Percentiles rank a stretch among this genome's conserved stretches.
Evolutionary conservation across 2,888 invertebrate genomes (phyloP).

Genomic region (Marronus borbonicus): DNA sequence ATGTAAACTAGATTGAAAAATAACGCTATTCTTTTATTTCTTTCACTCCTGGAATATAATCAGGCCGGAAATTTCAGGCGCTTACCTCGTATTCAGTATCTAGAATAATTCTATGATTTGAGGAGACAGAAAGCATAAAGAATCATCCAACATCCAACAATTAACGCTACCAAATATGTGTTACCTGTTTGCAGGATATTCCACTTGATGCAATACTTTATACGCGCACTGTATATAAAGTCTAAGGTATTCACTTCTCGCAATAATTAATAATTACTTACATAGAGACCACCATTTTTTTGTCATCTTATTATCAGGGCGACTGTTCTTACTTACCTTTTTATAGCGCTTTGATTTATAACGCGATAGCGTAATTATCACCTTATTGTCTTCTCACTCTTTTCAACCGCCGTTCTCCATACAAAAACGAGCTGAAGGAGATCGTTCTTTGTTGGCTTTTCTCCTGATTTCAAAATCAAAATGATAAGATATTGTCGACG

Average conservation of each 20-base stretch:
- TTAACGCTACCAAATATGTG: no score
- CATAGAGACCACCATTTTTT: slow-evolving; percentile 2
- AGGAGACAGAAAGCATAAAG: no score
- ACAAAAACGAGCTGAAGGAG: background rate
- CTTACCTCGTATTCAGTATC: no score
- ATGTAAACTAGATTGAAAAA: no score
- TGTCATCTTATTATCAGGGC: slow-evolving; percentile 20
- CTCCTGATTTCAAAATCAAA: slow-evolving; percentile 34
- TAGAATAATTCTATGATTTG: no score
- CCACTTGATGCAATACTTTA: no score
- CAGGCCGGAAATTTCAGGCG: no score
- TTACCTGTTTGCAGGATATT: no score
- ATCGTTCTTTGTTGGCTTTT: slow-evolving; percentile 2
- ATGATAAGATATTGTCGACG: slow-evolving; percentile 31
- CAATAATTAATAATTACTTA: slow-evolving; percentile 10
- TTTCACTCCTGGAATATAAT: no score
- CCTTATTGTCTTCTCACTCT: background rate
- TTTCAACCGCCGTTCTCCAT: background rate
- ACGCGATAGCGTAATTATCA: background rate
- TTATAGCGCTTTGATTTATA: slow-evolving; percentile 11
- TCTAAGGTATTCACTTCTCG: background rate
- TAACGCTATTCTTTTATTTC: no score
- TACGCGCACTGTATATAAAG: no score
- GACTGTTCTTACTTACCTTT: slow-evolving; percentile 9
- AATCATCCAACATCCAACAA: no score